phyloP scores from a whole-genome alignment of 2,888 invertebrate species.

The Polydrusus cervinus region DNA sequence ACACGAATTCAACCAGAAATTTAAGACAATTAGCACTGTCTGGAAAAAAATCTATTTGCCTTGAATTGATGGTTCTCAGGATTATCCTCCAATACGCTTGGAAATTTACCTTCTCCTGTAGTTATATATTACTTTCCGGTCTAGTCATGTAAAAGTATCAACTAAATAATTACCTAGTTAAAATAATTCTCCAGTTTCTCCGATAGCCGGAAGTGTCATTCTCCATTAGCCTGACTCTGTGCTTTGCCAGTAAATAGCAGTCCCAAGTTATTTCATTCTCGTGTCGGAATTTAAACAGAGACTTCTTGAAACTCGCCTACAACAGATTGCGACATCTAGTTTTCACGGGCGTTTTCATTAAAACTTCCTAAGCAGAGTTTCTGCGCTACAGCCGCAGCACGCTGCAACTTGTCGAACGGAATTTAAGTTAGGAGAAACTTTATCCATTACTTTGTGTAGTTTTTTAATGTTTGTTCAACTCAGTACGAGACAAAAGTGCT shows the following conservation, averaged over 20 bases:
- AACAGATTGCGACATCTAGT: slow-evolving; percentile 48
- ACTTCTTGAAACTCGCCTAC: slow-evolving; percentile 17
- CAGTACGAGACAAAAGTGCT: slow-evolving; percentile 9
- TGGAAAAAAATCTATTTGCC: no score
- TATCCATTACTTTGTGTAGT: slow-evolving; percentile 14
- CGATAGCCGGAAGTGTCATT: not conserved
- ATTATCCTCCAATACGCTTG: no score
- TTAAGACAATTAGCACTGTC: no score
- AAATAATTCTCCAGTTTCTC: not conserved
- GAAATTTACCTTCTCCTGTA: no score
- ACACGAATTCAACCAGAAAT: no score
- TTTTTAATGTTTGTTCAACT: slow-evolving; percentile 39
- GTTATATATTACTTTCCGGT: no score
- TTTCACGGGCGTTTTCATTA: slow-evolving; percentile 50
- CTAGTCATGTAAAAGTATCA: no score
- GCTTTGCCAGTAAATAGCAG: not conserved
- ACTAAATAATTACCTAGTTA: not conserved
- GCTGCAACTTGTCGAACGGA: slow-evolving; percentile 50
- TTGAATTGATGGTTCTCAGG: no score
- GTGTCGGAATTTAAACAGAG: slow-evolving; percentile 29
- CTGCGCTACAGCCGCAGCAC: slow-evolving; percentile 42
- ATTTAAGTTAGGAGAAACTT: slow-evolving; percentile 47
- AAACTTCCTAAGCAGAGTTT: slow-evolving; percentile 48
- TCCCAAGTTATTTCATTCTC: slow-evolving; percentile 19
- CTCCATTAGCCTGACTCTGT: not conserved